phyloP scores from a whole-genome alignment of 2,888 invertebrate genomes.

The Idaea straminata region DNA sequence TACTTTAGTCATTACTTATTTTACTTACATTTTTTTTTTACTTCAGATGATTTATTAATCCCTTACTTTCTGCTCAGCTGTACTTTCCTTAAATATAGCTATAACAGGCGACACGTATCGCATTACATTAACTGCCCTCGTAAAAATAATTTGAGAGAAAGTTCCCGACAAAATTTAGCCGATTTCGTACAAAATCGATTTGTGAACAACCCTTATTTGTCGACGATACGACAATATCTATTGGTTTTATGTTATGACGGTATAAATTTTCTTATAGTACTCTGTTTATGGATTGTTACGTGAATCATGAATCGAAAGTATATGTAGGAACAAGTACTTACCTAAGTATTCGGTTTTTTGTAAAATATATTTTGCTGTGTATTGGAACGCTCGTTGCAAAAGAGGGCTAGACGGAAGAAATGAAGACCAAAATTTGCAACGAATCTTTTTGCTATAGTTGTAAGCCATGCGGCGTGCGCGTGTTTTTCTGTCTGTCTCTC shows the following conservation, averaged over 20 bases:
- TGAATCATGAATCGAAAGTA: conserved; percentile 5
- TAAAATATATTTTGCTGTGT: not conserved
- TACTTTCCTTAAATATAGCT: conserved; percentile 57
- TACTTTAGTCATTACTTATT: not conserved
- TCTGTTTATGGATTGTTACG: conserved; percentile 23
- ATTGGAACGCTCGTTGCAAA: too few species aligned
- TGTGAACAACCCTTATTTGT: conserved; percentile 28
- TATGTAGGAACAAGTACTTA: not conserved
- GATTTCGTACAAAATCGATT: conserved; percentile 23
- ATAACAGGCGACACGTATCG: conserved; percentile 49
- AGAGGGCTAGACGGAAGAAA: too few species aligned
- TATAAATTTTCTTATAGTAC: conserved; percentile 29
- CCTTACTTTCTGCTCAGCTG: conserved; percentile 24
- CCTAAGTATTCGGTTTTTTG: not conserved
- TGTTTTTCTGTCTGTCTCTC: too few species aligned
- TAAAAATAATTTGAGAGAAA: conserved; percentile 19
- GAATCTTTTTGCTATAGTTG: too few species aligned
- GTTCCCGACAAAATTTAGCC: conserved; percentile 7
- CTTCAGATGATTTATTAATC: not conserved
- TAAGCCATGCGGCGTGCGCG: too few species aligned
- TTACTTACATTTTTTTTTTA: not conserved
- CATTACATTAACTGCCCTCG: conserved; percentile 39
- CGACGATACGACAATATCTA: conserved; percentile 19
- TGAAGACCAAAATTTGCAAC: too few species aligned
- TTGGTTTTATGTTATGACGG: conserved; percentile 28